Evolutionary conservation across 2,888 invertebrate species (phyloP), one percentile per base, ranked within the genome.

Genomic region (Copidosoma aretas): DNA sequence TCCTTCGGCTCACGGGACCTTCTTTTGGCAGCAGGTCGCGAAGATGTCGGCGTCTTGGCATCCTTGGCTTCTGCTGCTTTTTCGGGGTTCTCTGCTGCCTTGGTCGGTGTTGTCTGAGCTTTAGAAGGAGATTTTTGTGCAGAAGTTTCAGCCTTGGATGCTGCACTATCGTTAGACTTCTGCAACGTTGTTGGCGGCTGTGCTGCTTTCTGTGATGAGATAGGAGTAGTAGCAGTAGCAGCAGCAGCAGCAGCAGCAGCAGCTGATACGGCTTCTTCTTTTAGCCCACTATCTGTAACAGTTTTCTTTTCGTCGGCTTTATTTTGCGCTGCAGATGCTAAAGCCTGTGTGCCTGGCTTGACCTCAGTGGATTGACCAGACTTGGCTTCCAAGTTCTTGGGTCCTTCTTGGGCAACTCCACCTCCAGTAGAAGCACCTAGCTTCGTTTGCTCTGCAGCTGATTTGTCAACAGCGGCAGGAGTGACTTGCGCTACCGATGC

Each of bases 1-100:
- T 83, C 83, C 56, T 83, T 80, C 71, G 83, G 43, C 72, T 84
- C 84, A 67, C 80, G 78, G 17, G 80, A 77, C 74, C 81, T 83
- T 72, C 83, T 78, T 67, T 82, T 83, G 19, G 77, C 77, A 32
- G 32, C 17, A 24, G 75, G 81, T 80, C 61, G 67, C 52, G 51
- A 64, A 54, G 71, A 67, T 10, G 69, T 58, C 17, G 72, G 72
- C 1, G 70, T 72, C 43, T 70, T 72, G 0, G 24, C 21, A 39
- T 72, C 72, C 21, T 63, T 56, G 32, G 32, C 32, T 8, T n/a
- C 32, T 15, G 46, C 57, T 46, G 62, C 49, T 15, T 71, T 68
- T 32, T 73, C 68, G 19, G 72, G 68, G 65, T 70, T 76, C 10
- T 71, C 68, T 4, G 61, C 25, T 25, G 69, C n/a, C 62, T 78